phyloP scores from a whole-genome alignment of 2,888 invertebrate genomes.

The Caradrina kadenii region DNA sequence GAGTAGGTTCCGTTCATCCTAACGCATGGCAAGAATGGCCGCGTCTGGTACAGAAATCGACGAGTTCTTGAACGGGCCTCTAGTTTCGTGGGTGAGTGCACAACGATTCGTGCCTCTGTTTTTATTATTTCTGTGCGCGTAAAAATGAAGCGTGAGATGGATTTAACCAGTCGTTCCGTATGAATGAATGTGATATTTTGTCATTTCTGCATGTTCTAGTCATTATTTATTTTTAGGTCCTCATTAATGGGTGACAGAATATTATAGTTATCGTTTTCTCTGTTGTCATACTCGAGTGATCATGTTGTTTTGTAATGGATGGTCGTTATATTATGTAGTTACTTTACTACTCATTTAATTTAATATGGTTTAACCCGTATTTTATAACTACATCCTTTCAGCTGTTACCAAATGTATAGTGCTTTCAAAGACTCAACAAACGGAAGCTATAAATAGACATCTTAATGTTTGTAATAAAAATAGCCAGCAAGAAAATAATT shows the following conservation, averaged over 20 bases:
- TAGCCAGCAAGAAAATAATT: conserved; percentile 19
- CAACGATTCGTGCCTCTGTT: conserved; percentile 81
- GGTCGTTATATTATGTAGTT: conserved; percentile 27
- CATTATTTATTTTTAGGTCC: conserved; percentile 43
- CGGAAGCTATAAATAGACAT: conserved; percentile 30
- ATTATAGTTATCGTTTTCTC: conserved; percentile 28
- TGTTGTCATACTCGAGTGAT: conserved; percentile 65
- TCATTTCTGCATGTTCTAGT: conserved; percentile 25
- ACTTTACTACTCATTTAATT: conserved; percentile 6
- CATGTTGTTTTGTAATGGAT: conserved; percentile 61
- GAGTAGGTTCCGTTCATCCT: conserved; percentile 80
- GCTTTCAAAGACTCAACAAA: conserved; percentile 29
- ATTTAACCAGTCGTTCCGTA: conserved; percentile 77
- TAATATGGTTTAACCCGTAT: background rate
- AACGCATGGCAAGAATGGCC: conserved; percentile 88
- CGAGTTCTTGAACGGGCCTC: conserved; percentile 95
- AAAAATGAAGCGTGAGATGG: conserved; percentile 80
- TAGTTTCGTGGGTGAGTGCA: conserved; percentile 96
- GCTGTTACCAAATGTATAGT: conserved; percentile 48
- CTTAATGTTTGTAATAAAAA: conserved; percentile 32
- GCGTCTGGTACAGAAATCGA: conserved; percentile 94
- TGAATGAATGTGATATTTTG: conserved; percentile 69
- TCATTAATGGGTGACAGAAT: conserved; percentile 19
- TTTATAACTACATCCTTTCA: conserved; percentile 30
- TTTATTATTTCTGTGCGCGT: conserved; percentile 74